Evolutionary conservation across 2,113 vertebrate genomes (phyloP).

Genomic region (Stigmatopora argus): DNA sequence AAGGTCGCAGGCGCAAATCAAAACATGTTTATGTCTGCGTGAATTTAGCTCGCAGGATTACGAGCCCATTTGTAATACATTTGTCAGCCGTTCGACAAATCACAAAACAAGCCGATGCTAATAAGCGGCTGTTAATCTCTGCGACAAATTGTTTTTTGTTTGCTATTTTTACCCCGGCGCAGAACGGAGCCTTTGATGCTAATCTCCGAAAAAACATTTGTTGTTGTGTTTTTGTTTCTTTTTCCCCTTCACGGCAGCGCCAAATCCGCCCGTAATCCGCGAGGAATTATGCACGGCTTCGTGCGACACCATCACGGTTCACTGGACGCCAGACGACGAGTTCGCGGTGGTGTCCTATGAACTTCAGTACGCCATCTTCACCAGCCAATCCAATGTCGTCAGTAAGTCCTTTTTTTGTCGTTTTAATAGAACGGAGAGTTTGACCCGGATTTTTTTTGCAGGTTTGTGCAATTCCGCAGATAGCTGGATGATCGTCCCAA

Average conservation of each 20-base stretch:
- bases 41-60: slow-evolving; percentile 37
- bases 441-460: slow-evolving; percentile 55
- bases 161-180: slow-evolving; percentile 14
- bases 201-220: slow-evolving; percentile 15
- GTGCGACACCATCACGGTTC: slow-evolving; percentile 94
- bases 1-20: not conserved
- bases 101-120: slow-evolving; percentile 18
- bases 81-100: slow-evolving; percentile 28
- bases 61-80: slow-evolving; percentile 45
- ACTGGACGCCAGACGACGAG: slow-evolving; percentile 96
- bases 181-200: slow-evolving; percentile 24
- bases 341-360: slow-evolving; percentile 96
- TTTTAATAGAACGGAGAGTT: slow-evolving; percentile 3
- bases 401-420: slow-evolving; percentile 78
- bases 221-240: slow-evolving; percentile 10
- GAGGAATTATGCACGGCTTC: slow-evolving; percentile 96
- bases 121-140: slow-evolving; percentile 21
- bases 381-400: slow-evolving; percentile 90
- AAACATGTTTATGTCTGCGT: slow-evolving; percentile 35
- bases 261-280: slow-evolving; percentile 87
- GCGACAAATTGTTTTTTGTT: slow-evolving; percentile 5
- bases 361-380: slow-evolving; percentile 95
- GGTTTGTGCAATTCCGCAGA: slow-evolving; percentile 97
- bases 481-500: slow-evolving; percentile 99
- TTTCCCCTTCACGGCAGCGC: slow-evolving; percentile 72